Base-by-base conservation (phyloP, 2,888 invertebrate species). In the Byasa hedistus region DNA sequence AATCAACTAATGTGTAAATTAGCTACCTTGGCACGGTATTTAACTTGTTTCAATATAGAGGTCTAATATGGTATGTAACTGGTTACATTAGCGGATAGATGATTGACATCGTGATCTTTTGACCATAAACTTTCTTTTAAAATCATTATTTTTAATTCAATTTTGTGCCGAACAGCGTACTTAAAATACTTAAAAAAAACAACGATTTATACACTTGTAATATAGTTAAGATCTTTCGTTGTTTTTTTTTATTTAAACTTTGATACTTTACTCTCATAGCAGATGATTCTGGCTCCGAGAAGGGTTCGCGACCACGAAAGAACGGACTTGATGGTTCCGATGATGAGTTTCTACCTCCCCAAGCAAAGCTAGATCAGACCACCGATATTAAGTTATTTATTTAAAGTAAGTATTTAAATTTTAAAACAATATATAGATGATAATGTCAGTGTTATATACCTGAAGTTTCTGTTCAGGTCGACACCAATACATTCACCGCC, bases 401-500 rank as follows among this genome's bases (percentile, higher is more conserved):
- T 22, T 22, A 54, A 10, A 22, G 22, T 22, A 54, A 54, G n/a
- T 54, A 54, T 7, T 48, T n/a, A 7, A 48, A 15, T 15, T 39
- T 17, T 15, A 17, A 44, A 17, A 44, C 44, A 44, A 44, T 17
- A 44, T n/a, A 19, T 48, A n/a, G 5, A 19, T 48, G n/a, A 48
- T 48, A 48, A 48, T n/a, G 12, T 48, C 5, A 3, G n/a, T 0
- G 0, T 52, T 32, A 48, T 48, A 56, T 75, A 90, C 89, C 96
- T 96, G 80, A 96, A 98, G 84, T 98, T 98, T 67, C 98, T 93
- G 79, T 97, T 97, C 0, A 97, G 92, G 82, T 97, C 97, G 0
- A 95, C 94, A 0, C 97, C 97, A 0, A 78, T 70, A 74, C 96
- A 96, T 55, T 77, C 71, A 0, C 79, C 80, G 0, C 91, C 91